Evolutionary conservation across 2,888 invertebrate genomes (phyloP), one percentile per base, ranked within the genome.

Genomic region (Copidosoma aretas): DNA sequence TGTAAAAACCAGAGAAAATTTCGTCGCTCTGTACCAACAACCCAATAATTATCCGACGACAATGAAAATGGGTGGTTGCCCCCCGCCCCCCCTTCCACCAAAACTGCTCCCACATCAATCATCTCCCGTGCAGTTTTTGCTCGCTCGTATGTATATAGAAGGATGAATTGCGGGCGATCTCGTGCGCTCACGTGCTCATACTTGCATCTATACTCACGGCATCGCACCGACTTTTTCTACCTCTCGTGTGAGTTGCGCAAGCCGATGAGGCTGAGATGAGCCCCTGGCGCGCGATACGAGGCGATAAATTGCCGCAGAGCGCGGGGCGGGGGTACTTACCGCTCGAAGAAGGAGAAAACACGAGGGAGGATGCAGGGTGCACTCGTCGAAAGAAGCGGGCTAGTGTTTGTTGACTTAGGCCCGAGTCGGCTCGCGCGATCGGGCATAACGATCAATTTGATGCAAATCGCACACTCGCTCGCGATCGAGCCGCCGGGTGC

Each of bases 71-170:
- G 32, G 32, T 32, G 32, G 32, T 32, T 32, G 32, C 32, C 32
- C n/a, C n/a, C n/a, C n/a, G n/a, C n/a, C n/a, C n/a, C n/a, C n/a
- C n/a, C n/a, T n/a, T n/a, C n/a, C 8, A 32, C 56, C 72, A 75
- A 73, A 75, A 78, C 79, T 81, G 82, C 82, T 82, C 82, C 81
- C 82, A 82, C 81, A 82, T 82, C 81, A 80, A 82, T 82, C 82
- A 80, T 76, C 79, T 79, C 79, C 43, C 17, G 15, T 46, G 12
- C 56, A 78, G 80, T 79, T 80, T 76, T 77, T 76, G 76, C 75
- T 74, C 76, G 75, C 74, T 49, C 19, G 52, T 22, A 41, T 65
- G 25, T 25, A 12, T 12, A 51, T 41, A 19, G 52, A 49, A n/a
- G 78, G 77, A 80, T 78, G 43, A 14, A 2, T 17, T 46, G 17